Evolutionary conservation across 2,888 invertebrate genomes (phyloP).

Genomic region (Orthosia cruda): DNA sequence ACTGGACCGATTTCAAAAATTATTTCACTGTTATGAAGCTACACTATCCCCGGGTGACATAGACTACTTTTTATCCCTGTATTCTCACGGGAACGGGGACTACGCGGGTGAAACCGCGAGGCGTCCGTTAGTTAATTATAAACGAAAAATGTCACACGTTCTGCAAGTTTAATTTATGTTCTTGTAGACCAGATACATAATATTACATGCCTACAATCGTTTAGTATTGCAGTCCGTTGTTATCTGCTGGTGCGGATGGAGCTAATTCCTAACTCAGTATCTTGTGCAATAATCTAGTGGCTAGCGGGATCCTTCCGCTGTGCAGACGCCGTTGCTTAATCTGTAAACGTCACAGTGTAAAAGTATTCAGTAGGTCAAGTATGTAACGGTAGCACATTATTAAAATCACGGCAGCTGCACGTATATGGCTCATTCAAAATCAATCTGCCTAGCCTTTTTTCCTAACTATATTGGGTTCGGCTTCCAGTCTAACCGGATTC

Average conservation of each 20-base stretch:
- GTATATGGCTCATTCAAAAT: too few relatives aligned
- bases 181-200: not conserved
- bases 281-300: conserved; percentile 71
- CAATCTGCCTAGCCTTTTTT: too few relatives aligned
- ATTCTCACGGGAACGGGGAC: too few relatives aligned
- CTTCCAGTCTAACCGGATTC: too few relatives aligned
- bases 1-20: too few relatives aligned
- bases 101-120: too few relatives aligned
- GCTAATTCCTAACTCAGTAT: conserved; percentile 65
- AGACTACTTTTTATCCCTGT: too few relatives aligned
- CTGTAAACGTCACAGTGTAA: conserved; percentile 46
- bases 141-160: not conserved
- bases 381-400: not conserved
- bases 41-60: too few relatives aligned
- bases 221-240: not conserved
- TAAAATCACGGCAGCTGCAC: not conserved
- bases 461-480: too few relatives aligned
- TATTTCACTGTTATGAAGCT: too few relatives aligned
- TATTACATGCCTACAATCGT: not conserved
- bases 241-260: conserved; percentile 40
- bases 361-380: conserved; percentile 27
- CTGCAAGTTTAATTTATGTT: not conserved
- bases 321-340: conserved; percentile 24
- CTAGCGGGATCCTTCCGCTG: conserved; percentile 66
- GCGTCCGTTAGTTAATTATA: too few relatives aligned